phyloP scores from a whole-genome alignment of 2,888 invertebrate genomes.

The Tetramorium bicarinatum region DNA sequence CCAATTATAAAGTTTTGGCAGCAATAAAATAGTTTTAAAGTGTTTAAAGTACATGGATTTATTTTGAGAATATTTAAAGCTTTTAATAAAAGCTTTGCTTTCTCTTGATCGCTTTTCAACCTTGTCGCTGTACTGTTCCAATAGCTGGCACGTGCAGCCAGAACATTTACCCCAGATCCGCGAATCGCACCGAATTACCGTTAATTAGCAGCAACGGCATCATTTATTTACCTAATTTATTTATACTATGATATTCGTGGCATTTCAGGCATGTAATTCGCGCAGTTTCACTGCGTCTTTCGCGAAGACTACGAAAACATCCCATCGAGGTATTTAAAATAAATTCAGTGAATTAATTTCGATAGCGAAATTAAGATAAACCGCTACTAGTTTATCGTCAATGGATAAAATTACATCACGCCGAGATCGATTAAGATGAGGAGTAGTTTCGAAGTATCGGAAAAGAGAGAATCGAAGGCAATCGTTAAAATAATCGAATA shows the following conservation, averaged over 20 bases:
- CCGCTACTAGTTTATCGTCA: constrained; percentile 28
- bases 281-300: not conserved
- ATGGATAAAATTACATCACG: constrained; percentile 59
- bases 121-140: not conserved
- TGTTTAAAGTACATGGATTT: not conserved
- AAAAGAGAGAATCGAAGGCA: constrained; percentile 59
- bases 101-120: not conserved
- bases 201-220: constrained; percentile 18
- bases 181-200: constrained; percentile 53
- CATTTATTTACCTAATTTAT: constrained; percentile 24
- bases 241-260: not conserved
- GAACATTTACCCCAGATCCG: not conserved
- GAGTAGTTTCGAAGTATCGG: constrained; percentile 41
- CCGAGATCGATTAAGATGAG: constrained; percentile 68
- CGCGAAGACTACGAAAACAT: not conserved
- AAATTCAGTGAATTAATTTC: not conserved
- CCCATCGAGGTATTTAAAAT: not conserved
- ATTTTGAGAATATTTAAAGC: not conserved
- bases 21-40: not conserved
- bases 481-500: constrained; percentile 75
- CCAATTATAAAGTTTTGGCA: not conserved
- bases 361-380: constrained; percentile 46
- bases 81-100: constrained; percentile 21
- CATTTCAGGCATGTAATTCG: not conserved
- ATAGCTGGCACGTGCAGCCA: not conserved